Evolutionary conservation across 2,888 invertebrate genomes (phyloP).

Genomic region (Pachydiplax longipennis): DNA sequence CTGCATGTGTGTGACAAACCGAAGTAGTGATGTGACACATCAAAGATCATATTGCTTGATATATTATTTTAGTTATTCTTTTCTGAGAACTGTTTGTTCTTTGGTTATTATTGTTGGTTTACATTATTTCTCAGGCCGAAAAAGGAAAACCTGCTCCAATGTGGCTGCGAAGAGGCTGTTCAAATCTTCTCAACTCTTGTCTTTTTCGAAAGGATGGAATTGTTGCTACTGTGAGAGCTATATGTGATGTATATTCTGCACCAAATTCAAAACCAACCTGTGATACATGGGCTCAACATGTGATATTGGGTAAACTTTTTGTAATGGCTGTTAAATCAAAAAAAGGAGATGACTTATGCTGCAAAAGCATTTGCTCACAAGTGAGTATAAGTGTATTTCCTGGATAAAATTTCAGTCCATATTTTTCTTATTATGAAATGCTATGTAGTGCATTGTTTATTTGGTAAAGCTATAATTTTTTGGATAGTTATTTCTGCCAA

Average conservation of each 20-base stretch:
- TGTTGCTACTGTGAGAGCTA: slow-evolving; percentile 68
- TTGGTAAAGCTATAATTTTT: too few species aligned
- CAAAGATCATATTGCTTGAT: too few species aligned
- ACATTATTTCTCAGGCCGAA: background rate
- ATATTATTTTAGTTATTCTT: too few species aligned
- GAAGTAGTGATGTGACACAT: too few species aligned
- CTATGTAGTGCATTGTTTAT: too few species aligned
- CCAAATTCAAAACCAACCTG: slow-evolving; percentile 69
- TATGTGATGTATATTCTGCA: slow-evolving; percentile 65
- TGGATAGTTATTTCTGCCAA: too few species aligned
- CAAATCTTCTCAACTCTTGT: slow-evolving; percentile 67
- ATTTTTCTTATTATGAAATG: too few species aligned
- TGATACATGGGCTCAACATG: slow-evolving; percentile 72
- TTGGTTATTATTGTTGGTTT: too few species aligned
- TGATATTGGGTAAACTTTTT: slow-evolving; percentile 68
- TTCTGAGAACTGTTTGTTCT: too few species aligned
- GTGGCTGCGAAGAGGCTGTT: slow-evolving; percentile 71
- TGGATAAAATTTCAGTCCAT: too few species aligned
- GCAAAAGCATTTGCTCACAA: slow-evolving; percentile 59
- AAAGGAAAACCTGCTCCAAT: slow-evolving; percentile 59
- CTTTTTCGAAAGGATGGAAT: slow-evolving; percentile 71
- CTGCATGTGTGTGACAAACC: too few species aligned
- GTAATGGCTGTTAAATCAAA: slow-evolving; percentile 59
- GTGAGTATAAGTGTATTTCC: slow-evolving; percentile 52
- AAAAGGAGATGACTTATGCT: slow-evolving; percentile 62